Percentiles rank a stretch among this genome's conserved stretches.
These are phyloP conservation scores for Sinopyrophorus schimmeli DNA, from an alignment of 2,888 invertebrate species.

Conservation along the genomic window DNA sequence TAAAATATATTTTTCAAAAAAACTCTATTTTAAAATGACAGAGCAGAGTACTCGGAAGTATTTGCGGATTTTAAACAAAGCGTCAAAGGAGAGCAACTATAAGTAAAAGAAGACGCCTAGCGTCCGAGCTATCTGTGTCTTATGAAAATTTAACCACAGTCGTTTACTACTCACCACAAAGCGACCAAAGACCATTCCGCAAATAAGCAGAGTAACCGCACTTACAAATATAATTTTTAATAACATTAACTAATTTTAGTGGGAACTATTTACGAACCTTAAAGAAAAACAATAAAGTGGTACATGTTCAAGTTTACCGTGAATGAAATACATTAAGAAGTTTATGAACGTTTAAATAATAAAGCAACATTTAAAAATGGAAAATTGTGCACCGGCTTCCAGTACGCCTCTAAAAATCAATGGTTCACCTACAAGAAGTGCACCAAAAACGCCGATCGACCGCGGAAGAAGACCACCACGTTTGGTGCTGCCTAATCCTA, in stretches of 20 bases:
- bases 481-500: slow-evolving; percentile 13
- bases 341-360: no score
- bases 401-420: slow-evolving; percentile 22
- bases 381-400: slow-evolving; percentile 11
- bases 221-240: not conserved
- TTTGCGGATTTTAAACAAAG: slow-evolving; percentile 27
- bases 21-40: slow-evolving; percentile 10
- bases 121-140: slow-evolving; percentile 28
- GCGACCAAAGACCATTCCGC: slow-evolving; percentile 7
- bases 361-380: no score
- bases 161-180: slow-evolving; percentile 16
- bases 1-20: slow-evolving; percentile 13
- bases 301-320: not conserved
- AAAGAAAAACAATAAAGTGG: not conserved
- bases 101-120: slow-evolving; percentile 32
- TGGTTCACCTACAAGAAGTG: slow-evolving; percentile 8
- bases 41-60: slow-evolving; percentile 24
- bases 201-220: slow-evolving; percentile 2
- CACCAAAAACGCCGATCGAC: slow-evolving; percentile 23
- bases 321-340: not conserved
- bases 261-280: not conserved
- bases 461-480: slow-evolving; percentile 26
- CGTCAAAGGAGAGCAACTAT: slow-evolving; percentile 16
- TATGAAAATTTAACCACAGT: slow-evolving; percentile 26
- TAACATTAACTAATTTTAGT: not conserved